Percentiles rank a stretch among this genome's conserved stretches.
Evolutionary conservation across 2,888 invertebrate genomes (phyloP).

Genomic region (Mylabris sibirica): DNA sequence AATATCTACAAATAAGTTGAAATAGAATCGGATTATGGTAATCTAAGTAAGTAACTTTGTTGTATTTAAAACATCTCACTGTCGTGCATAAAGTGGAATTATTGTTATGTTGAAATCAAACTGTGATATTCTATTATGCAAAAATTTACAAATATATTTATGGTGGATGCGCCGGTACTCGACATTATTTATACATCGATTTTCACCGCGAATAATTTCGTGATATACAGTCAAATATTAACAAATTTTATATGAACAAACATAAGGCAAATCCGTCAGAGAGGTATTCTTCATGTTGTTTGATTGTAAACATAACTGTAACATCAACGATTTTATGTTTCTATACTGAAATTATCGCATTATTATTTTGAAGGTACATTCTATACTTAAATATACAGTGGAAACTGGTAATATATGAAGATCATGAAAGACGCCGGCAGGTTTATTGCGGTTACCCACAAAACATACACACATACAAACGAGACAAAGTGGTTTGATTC

Average conservation of each 20-base stretch:
- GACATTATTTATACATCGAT: too few species aligned
- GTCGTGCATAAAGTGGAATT: constrained; percentile 12
- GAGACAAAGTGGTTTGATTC: neutral
- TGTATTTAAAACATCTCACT: constrained; percentile 17
- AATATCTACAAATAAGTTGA: constrained; percentile 30
- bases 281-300: too few species aligned
- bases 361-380: neutral
- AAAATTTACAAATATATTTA: too few species aligned
- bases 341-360: too few species aligned
- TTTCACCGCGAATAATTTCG: too few species aligned
- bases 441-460: neutral
- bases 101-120: neutral
- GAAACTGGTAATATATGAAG: neutral
- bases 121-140: neutral
- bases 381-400: neutral
- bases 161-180: too few species aligned
- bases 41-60: constrained; percentile 29
- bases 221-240: too few species aligned
- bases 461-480: neutral
- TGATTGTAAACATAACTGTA: too few species aligned
- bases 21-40: constrained; percentile 34
- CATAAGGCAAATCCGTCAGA: neutral
- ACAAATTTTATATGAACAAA: too few species aligned
- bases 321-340: too few species aligned
- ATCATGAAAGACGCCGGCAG: neutral